These are phyloP conservation scores for Tipula vernalis DNA, from an alignment of 2,888 invertebrate species.

Conservation along the genomic window DNA sequence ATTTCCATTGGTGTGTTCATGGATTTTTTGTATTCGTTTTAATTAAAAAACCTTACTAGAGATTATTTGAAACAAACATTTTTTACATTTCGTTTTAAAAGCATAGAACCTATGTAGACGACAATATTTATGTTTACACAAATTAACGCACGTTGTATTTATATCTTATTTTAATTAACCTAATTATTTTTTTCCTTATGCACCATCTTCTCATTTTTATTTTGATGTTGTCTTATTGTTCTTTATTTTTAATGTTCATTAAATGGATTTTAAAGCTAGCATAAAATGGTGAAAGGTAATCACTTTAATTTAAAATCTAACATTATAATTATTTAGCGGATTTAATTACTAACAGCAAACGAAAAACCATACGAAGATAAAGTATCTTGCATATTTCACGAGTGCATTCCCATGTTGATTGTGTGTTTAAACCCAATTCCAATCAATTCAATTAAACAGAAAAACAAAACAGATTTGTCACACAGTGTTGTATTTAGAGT, in stretches of 20 bases:
- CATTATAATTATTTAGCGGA: neutral
- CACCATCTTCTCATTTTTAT: neutral
- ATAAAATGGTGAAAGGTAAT: neutral
- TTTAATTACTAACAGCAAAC: neutral
- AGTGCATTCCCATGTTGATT: neutral
- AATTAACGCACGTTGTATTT: neutral
- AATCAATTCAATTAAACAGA: neutral
- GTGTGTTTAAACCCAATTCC: neutral
- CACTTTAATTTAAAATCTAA: neutral
- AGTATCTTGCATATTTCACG: neutral
- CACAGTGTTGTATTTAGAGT: neutral
- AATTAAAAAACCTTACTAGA: too few relatives aligned
- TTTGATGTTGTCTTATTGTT: neutral
- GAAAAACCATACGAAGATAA: neutral
- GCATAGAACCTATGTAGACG: neutral
- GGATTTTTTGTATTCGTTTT: too few relatives aligned
- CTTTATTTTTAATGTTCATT: neutral
- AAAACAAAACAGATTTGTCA: neutral
- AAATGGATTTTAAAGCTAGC: neutral
- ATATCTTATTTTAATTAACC: neutral
- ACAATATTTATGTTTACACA: neutral
- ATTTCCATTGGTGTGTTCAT: too few relatives aligned
- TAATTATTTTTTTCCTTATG: neutral
- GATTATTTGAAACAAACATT: too few relatives aligned
- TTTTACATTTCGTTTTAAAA: too few relatives aligned